These are phyloP conservation scores for Crotalus viridis DNA, from an alignment of 2,113 vertebrate genomes.

Conservation along the genomic window DNA sequence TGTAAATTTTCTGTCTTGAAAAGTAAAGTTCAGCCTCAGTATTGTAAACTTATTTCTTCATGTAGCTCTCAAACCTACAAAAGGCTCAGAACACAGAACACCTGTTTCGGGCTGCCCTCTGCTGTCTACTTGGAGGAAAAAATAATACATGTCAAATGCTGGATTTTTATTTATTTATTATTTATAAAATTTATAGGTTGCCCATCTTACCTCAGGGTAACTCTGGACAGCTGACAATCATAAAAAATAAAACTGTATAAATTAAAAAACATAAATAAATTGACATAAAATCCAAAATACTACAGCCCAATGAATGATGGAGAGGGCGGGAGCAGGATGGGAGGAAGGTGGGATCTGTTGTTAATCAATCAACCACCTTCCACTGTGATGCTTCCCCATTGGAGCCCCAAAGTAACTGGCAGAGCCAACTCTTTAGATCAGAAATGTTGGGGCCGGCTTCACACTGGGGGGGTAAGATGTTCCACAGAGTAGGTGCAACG, in stretches of 20 bases:
- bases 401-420: not conserved
- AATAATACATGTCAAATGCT: not conserved
- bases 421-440: not conserved
- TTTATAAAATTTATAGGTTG: not conserved
- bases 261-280: not conserved
- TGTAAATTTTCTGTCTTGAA: not conserved
- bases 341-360: not conserved
- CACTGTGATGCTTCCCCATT: not conserved
- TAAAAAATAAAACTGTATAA: not conserved
- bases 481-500: not conserved
- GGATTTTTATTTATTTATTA: not conserved
- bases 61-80: not conserved
- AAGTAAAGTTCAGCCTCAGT: not conserved
- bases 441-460: not conserved
- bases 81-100: not conserved
- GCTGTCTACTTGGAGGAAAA: conserved; percentile 23
- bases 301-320: not conserved
- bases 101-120: conserved; percentile 70
- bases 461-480: not conserved
- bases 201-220: not conserved
- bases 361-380: not conserved
- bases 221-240: not conserved
- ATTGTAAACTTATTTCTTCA: not conserved
- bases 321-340: not conserved
- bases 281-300: not conserved